Evolutionary conservation across 2,797 vertebrate species (phyloP), one percentile per base, ranked within the genome.

Genomic region (Bovichtus variegatus): DNA sequence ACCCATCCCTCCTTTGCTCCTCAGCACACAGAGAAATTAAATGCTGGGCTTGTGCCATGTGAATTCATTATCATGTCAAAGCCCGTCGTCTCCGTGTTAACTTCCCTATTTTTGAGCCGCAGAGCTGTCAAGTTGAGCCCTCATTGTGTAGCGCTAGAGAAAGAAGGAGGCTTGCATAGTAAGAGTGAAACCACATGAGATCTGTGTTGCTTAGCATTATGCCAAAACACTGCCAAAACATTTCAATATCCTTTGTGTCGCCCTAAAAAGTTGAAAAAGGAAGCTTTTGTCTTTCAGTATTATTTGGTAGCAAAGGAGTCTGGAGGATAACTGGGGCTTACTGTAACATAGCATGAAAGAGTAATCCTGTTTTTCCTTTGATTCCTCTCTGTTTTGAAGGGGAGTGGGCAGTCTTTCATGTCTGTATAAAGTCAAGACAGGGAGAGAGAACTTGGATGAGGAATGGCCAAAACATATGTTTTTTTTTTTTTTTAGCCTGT

Each of bases 21-120:
- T 40, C 61, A 7, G 43, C 38, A 76, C 59, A 71, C 59, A 46
- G 57, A 71, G 43, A 80, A 62, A 85, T 79, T 63, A 72, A 79
- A 70, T 6, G 10, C 71, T 63, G 55, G 38, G 50, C 62, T 61
- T 29, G 23, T 70, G 61, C 60, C 76, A 50, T 47, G 62, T 31
- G 40, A 58, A 87, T 83, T 82, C 47, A 89, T 85, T 81, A 76
- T 63, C 67, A 67, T 36, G 81, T 82, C 80, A 66, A 65, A 85
- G 51, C 49, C 61, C 0, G 5, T 51, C 34, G 41, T 62, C 63
- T 67, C 23, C 4, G 0, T 58, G 41, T 69, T 71, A 66, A 51
- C 74, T 84, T 51, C 23, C 27, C 55, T 46, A 4, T 66, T 70
- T 77, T 25, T 10, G 23, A 49, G 67, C 55, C 13, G 51, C 34